Conservation (phyloP, 2,113 vertebrate genomes). For the Fulica atra region DNA sequence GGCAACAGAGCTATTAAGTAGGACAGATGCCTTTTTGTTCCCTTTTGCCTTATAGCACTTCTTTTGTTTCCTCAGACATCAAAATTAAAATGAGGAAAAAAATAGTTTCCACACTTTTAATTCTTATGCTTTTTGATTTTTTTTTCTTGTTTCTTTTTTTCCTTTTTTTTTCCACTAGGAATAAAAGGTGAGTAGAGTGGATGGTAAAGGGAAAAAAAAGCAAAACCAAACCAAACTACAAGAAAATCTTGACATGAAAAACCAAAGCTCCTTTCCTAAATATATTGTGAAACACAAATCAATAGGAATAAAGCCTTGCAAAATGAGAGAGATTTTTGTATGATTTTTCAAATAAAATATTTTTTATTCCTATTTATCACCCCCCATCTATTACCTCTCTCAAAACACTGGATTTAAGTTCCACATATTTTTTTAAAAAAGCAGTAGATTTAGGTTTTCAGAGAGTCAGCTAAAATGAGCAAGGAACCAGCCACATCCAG, state of each 20-base stretch:
- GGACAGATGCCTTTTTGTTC: background rate
- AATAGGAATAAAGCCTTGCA: background rate
- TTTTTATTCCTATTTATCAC: background rate
- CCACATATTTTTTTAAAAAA: background rate
- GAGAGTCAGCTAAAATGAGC: background rate
- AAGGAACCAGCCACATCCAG: background rate
- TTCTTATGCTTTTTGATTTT: accelerated
- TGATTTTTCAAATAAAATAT: background rate
- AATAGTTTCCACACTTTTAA: background rate
- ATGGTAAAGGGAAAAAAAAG: background rate
- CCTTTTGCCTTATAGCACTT: background rate
- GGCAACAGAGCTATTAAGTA: background rate
- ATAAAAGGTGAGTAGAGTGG: background rate
- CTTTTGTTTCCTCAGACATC: background rate
- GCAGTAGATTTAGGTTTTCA: background rate
- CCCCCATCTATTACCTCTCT: background rate
- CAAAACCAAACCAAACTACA: background rate
- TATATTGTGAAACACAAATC: background rate
- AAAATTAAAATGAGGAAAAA: background rate
- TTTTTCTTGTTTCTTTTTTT: background rate
- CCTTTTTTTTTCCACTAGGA: background rate
- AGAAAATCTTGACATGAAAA: background rate
- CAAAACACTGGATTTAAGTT: background rate
- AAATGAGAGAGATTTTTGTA: background rate
- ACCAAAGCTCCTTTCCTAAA: background rate